Percentiles rank a stretch among this genome's conserved stretches.
Conservation (phyloP, 2,113 vertebrate genomes). For the Aspidoscelis tigris region DNA sequence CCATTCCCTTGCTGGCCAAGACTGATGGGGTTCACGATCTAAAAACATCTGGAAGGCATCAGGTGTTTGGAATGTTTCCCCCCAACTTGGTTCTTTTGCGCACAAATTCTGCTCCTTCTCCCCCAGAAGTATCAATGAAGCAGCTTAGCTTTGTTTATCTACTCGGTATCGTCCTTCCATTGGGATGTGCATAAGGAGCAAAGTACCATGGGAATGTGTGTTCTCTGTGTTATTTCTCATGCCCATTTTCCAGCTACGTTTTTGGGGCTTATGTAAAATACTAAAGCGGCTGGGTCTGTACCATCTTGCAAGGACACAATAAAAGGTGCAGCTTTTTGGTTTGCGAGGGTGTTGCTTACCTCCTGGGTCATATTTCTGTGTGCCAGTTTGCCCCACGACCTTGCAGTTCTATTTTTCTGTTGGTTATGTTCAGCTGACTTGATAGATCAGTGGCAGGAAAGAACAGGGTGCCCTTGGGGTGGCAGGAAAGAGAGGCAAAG, state of each 20-base stretch:
- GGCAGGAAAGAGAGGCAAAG: background rate
- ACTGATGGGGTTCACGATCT: background rate
- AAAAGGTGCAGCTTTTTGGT: conserved; percentile 48
- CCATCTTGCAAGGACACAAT: background rate
- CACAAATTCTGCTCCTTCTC: no score
- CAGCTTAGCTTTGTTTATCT: conserved; percentile 45
- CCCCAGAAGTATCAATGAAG: background rate
- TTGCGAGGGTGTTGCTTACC: background rate
- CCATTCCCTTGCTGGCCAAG: background rate
- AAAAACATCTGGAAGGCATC: background rate
- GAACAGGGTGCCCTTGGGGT: background rate
- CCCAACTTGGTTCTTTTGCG: no score
- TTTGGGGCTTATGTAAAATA: background rate
- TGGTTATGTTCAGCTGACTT: conserved; percentile 15
- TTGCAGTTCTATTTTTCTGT: conserved; percentile 47
- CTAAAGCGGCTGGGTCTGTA: background rate
- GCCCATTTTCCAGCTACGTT: background rate
- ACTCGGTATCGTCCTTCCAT: background rate
- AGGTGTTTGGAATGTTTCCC: no score
- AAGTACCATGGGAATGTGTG: background rate
- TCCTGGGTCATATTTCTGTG: conserved; percentile 47
- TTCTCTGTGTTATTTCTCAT: background rate
- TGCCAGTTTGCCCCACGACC: conserved; percentile 33
- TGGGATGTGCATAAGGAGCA: conserved; percentile 45
- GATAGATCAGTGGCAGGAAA: background rate